A percentile compares a stretch with the other conserved stretches of the same genome.
phyloP scores from a whole-genome alignment of 2,797 vertebrate species.

The Poecilia velifera region DNA sequence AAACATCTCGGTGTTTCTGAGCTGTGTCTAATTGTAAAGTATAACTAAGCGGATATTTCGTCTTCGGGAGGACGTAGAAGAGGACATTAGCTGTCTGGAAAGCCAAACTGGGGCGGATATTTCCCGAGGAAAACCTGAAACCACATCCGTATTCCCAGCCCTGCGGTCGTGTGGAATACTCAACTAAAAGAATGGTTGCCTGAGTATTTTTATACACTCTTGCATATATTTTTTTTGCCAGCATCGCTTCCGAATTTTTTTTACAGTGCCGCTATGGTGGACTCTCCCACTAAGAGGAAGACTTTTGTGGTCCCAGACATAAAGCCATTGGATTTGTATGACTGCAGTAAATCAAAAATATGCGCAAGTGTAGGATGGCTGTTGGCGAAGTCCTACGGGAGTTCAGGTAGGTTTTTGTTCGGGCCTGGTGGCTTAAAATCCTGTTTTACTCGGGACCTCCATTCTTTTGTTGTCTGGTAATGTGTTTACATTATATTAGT shows the following conservation, averaged over 20 bases:
- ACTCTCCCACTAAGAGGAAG: slow-evolving; percentile 86
- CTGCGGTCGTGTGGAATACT: slow-evolving; percentile 60
- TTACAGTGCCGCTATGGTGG: slow-evolving; percentile 84
- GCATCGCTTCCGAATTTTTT: slow-evolving; percentile 34
- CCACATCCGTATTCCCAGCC: slow-evolving; percentile 76
- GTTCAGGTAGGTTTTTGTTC: slow-evolving; percentile 83
- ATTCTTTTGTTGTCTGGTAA: slow-evolving; percentile 27
- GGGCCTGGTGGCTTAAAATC: slow-evolving; percentile 24
- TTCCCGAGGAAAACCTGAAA: slow-evolving; percentile 60
- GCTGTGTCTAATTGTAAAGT: slow-evolving; percentile 11
- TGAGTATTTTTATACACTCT: slow-evolving; percentile 60
- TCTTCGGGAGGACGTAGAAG: slow-evolving; percentile 10
- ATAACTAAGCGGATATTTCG: slow-evolving; percentile 18
- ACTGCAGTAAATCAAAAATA: slow-evolving; percentile 88
- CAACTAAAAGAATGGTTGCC: slow-evolving; percentile 71
- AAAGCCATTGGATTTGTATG: slow-evolving; percentile 91
- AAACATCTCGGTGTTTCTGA: slow-evolving; percentile 31
- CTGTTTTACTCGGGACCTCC: background rate
- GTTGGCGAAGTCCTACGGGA: slow-evolving; percentile 88
- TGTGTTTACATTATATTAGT: slow-evolving; percentile 29
- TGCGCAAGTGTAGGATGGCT: slow-evolving; percentile 93
- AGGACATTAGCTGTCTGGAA: slow-evolving; percentile 47
- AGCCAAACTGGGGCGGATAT: slow-evolving; percentile 69
- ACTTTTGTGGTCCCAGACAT: slow-evolving; percentile 91
- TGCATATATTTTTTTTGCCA: slow-evolving; percentile 33